Conservation (phyloP, 2,888 invertebrate species). For the Stegana nigrithorax region DNA sequence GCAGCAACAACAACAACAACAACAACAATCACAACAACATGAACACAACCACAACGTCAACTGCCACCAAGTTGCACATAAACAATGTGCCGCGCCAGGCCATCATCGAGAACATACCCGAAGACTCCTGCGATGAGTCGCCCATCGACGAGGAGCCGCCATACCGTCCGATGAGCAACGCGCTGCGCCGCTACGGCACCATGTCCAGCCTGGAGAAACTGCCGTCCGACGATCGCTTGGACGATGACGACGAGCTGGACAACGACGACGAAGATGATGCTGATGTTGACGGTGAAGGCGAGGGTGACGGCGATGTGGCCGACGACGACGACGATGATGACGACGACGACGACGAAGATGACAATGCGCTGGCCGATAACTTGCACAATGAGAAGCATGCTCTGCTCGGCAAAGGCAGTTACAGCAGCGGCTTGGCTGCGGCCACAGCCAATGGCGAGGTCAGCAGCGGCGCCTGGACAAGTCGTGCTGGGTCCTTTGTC, state of each 20-base stretch:
- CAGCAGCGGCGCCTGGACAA: constrained; percentile 74
- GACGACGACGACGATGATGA: constrained; percentile 69
- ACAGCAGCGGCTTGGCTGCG: constrained; percentile 21
- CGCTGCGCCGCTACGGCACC: constrained; percentile 74
- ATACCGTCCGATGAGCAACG: constrained; percentile 74
- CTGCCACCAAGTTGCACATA: constrained; percentile 51
- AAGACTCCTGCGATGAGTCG: constrained; percentile 77
- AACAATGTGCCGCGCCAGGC: constrained; percentile 54
- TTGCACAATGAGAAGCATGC: constrained; percentile 32
- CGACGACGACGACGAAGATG: constrained; percentile 68
- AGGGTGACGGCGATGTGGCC: constrained; percentile 51
- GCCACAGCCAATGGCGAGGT: constrained; percentile 44
- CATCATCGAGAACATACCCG: constrained; percentile 68
- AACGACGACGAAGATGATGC: constrained; percentile 52
- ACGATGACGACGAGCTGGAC: constrained; percentile 71
- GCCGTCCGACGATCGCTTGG: constrained; percentile 70
- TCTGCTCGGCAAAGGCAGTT: constrained; percentile 23
- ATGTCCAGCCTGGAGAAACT: constrained; percentile 79
- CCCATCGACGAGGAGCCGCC: constrained; percentile 81
- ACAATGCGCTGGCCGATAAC: constrained; percentile 39
- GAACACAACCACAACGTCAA: constrained; percentile 42
- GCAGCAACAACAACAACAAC: background rate
- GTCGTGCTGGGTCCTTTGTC: constrained; percentile 83
- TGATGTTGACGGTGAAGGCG: constrained; percentile 49
- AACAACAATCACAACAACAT: background rate